Evolutionary conservation across 2,113 vertebrate genomes (phyloP).

Genomic region (Erythrolamprus reginae): DNA sequence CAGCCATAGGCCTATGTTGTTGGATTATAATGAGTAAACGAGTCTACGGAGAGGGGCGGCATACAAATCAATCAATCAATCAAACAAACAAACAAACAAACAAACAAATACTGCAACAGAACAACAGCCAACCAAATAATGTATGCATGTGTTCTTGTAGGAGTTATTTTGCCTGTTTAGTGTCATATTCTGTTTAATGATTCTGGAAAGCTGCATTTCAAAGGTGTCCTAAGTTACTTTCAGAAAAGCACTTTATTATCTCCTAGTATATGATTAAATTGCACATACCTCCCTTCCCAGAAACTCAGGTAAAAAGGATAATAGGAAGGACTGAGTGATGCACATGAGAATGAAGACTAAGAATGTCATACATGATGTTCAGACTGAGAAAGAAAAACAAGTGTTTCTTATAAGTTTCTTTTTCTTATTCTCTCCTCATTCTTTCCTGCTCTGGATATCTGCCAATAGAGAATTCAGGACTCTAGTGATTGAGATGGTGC

Average conservation of each 20-base stretch:
- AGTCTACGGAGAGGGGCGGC: no score
- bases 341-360: constrained; percentile 13
- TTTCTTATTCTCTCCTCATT: constrained; percentile 45
- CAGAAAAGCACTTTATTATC: constrained; percentile 22
- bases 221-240: background rate
- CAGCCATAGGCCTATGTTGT: background rate
- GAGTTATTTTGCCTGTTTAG: background rate
- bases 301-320: constrained; percentile 3
- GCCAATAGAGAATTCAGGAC: constrained; percentile 86
- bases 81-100: no score
- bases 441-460: constrained; percentile 6
- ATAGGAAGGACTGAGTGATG: constrained; percentile 15
- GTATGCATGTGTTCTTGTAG: background rate
- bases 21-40: background rate
- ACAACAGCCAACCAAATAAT: background rate
- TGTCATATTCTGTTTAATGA: background rate
- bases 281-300: constrained; percentile 3
- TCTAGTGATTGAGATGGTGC: constrained; percentile 95
- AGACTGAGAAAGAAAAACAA: constrained; percentile 34
- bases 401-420: constrained; percentile 37
- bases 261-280: constrained; percentile 42
- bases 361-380: constrained; percentile 46
- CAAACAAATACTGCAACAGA: background rate
- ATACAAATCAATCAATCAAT: no score
- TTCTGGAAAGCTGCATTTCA: constrained; percentile 10